Percentiles rank a stretch among this genome's conserved stretches.
Conservation (phyloP, 2,888 invertebrate genomes). For the Synanthedon andrenaeformis region DNA sequence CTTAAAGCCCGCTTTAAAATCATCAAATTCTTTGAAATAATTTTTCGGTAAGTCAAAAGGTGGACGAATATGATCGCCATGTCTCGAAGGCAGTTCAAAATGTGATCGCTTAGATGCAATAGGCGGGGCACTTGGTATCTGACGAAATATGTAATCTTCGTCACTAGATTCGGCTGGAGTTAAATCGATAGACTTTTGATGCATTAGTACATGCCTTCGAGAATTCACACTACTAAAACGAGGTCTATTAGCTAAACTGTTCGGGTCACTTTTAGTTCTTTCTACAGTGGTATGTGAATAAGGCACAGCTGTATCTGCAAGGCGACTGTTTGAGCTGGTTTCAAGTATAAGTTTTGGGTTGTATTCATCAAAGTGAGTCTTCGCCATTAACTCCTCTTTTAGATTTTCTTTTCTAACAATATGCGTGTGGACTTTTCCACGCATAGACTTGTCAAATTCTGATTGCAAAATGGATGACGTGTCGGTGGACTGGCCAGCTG, state of each 20-base stretch:
- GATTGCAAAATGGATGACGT: conserved; percentile 70
- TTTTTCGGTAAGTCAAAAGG: conserved; percentile 80
- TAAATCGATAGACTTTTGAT: conserved; percentile 86
- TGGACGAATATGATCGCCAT: conserved; percentile 72
- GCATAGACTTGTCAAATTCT: conserved; percentile 71
- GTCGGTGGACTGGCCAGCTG: conserved; percentile 40
- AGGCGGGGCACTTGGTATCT: conserved; percentile 79
- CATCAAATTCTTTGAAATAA: conserved; percentile 77
- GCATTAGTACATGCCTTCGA: conserved; percentile 83
- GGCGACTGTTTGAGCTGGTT: conserved; percentile 64
- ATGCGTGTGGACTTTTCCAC: conserved; percentile 49
- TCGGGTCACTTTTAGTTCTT: conserved; percentile 89
- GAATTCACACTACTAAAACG: conserved; percentile 79
- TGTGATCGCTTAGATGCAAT: conserved; percentile 80
- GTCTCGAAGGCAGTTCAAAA: conserved; percentile 73
- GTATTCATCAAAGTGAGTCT: conserved; percentile 77
- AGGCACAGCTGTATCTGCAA: conserved; percentile 62
- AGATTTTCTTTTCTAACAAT: conserved; percentile 66
- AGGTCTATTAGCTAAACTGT: conserved; percentile 79
- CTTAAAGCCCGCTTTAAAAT: conserved; percentile 67
- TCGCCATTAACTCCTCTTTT: conserved; percentile 75
- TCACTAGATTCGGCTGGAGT: conserved; percentile 89
- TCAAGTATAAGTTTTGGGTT: conserved; percentile 75
- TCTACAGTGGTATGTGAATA: conserved; percentile 81
- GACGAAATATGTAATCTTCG: conserved; percentile 82